Evolutionary conservation across 2,113 vertebrate species (phyloP).

Genomic region (Calidris pugnax): DNA sequence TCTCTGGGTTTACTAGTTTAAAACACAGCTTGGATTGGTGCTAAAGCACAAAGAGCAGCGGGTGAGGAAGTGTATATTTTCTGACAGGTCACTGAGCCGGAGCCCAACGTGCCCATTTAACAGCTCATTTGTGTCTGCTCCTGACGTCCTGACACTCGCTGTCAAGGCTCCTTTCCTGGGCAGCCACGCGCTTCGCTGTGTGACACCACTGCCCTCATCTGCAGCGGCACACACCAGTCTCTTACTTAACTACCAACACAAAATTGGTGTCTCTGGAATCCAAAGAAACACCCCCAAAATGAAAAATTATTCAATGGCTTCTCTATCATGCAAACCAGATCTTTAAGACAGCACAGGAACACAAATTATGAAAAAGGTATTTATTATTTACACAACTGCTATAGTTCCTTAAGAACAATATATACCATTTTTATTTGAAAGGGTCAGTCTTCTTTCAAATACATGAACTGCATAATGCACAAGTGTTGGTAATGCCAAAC

Average conservation of each 20-base stretch:
- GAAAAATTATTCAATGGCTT: background rate
- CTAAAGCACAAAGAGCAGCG: background rate
- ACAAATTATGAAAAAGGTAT: constrained; percentile 77
- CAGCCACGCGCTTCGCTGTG: background rate
- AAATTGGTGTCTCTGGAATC: background rate
- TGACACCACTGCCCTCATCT: background rate
- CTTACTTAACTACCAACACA: background rate
- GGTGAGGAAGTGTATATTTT: background rate
- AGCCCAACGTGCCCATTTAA: background rate
- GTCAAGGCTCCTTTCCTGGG: background rate
- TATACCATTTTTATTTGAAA: constrained; percentile 79
- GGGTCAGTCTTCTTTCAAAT: constrained; percentile 75
- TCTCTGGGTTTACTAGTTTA: background rate
- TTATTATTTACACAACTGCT: constrained; percentile 84
- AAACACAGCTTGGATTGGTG: background rate
- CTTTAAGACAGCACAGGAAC: constrained; percentile 2
- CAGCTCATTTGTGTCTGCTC: constrained; percentile 19
- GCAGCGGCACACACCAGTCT: background rate
- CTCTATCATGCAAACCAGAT: background rate
- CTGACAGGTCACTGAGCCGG: constrained; percentile 22
- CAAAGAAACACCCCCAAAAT: background rate
- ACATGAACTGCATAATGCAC: constrained; percentile 76
- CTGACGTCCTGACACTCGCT: constrained; percentile 11
- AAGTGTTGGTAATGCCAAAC: constrained; percentile 74
- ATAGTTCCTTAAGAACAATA: constrained; percentile 81